phyloP scores from a whole-genome alignment of 2,888 invertebrate genomes.

The Limnephilus auricula region DNA sequence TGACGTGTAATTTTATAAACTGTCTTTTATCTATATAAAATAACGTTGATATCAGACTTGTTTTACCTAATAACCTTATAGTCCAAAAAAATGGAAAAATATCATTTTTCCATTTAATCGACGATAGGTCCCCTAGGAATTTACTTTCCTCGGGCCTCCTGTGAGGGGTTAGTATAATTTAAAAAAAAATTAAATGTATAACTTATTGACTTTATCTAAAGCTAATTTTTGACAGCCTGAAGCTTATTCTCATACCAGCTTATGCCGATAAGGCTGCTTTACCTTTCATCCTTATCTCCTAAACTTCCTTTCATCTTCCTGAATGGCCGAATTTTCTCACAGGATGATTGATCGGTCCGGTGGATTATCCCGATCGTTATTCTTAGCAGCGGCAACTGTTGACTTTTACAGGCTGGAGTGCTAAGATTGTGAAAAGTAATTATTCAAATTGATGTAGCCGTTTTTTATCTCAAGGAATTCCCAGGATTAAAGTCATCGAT shows the following conservation, averaged over 20 bases:
- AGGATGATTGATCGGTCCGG: background rate
- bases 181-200: background rate
- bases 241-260: background rate
- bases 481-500: background rate
- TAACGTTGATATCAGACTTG: too few species aligned
- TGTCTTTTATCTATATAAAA: too few species aligned
- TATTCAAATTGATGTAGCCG: background rate
- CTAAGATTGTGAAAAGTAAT: background rate
- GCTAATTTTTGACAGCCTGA: background rate
- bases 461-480: background rate
- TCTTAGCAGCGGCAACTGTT: background rate
- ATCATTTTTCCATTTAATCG: too few species aligned
- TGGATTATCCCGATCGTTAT: background rate
- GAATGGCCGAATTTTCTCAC: background rate
- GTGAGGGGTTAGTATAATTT: too few species aligned
- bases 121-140: too few species aligned
- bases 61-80: too few species aligned
- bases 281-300: background rate
- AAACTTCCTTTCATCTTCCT: background rate
- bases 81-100: too few species aligned
- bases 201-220: background rate
- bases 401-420: background rate
- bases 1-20: too few species aligned
- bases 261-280: background rate
- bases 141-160: too few species aligned